Evolutionary conservation across 2,888 invertebrate genomes (phyloP), one percentile per base, ranked within the genome.

Genomic region (Corbicula japonica): DNA sequence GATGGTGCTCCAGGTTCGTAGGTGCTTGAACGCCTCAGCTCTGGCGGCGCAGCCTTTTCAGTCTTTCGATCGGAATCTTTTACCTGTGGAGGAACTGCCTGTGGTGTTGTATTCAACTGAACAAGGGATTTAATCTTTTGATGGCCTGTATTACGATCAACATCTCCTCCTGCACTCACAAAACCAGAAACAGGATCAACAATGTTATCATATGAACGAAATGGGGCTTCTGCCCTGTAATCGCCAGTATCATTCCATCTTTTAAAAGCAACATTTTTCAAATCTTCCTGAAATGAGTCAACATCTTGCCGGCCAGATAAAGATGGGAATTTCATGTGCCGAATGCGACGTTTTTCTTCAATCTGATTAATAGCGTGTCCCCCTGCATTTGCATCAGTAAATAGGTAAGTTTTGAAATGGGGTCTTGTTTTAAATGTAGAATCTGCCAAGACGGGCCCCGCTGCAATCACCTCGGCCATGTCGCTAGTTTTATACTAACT

Each of bases 131-230:
- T 77, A 6, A 92, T 91, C 50, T 86, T 87, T 34, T 85, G 85
- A 61, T 89, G 88, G 1, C 92, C 92, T 8, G 92, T 92, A 32
- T 87, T 87, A 23, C 91, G 80, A 76, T 92, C 91, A 21, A 90
- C 88, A 86, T 92, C 92, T 10, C 91, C 92, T 6, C 91, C 92
- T 5, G 90, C 91, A 78, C 91, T 91, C 4, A 93, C 90, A 83
- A 93, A 93, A 1, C 92, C 92, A 15, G 92, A 92, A 0, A 91
- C 88, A 5, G 93, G 92, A 70, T 92, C 92, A n/a, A 92, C 86
- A 52, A 91, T 90, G 71, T 91, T 92, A 69, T 92, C 92, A 85
- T 89, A 92, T 60, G 86, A 83, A 26, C 93, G 80, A 56, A 82
- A 89, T 5, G 93, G 93, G 0, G 91, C 92, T 34, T 81, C 77